These are phyloP conservation scores for Sthenelais limicola DNA, from an alignment of 2,888 invertebrate genomes.

Conservation along the genomic window DNA sequence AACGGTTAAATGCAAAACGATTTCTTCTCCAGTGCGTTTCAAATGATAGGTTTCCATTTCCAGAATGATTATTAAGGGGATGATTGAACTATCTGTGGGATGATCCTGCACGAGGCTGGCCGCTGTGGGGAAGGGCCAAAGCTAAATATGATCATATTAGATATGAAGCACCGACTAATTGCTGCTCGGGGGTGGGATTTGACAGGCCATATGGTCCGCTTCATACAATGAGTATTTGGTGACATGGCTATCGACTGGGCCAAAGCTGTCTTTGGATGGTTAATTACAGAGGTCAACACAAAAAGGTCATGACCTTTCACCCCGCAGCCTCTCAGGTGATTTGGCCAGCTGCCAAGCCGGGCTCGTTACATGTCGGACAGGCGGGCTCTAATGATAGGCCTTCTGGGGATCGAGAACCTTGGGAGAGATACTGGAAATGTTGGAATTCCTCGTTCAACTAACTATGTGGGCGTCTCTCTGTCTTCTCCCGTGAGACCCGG, in stretches of 20 bases:
- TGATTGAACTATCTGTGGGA: too few species aligned
- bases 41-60: too few species aligned
- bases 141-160: not conserved
- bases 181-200: not conserved
- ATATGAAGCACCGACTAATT: not conserved
- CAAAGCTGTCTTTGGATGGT: not conserved
- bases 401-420: conserved; percentile 8
- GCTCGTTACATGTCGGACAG: conserved; percentile 9
- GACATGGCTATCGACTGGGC: conserved; percentile 1
- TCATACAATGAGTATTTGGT: conserved; percentile 2
- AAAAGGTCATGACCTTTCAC: conserved; percentile 35
- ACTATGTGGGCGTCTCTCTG: too few species aligned
- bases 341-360: conserved; percentile 7
- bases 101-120: too few species aligned
- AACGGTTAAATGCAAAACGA: too few species aligned
- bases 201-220: conserved; percentile 7
- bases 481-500: too few species aligned
- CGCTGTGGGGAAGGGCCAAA: not conserved
- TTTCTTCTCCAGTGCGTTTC: too few species aligned
- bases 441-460: too few species aligned
- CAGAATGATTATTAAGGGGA: too few species aligned
- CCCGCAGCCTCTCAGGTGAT: conserved; percentile 31
- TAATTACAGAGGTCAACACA: conserved; percentile 28
- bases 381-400: conserved; percentile 25
- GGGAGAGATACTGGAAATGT: too few species aligned